These are phyloP conservation scores for Morbakka virulenta DNA, from an alignment of 30 jellyfish, hydroid and myxozoan species.

Conservation along the genomic window DNA sequence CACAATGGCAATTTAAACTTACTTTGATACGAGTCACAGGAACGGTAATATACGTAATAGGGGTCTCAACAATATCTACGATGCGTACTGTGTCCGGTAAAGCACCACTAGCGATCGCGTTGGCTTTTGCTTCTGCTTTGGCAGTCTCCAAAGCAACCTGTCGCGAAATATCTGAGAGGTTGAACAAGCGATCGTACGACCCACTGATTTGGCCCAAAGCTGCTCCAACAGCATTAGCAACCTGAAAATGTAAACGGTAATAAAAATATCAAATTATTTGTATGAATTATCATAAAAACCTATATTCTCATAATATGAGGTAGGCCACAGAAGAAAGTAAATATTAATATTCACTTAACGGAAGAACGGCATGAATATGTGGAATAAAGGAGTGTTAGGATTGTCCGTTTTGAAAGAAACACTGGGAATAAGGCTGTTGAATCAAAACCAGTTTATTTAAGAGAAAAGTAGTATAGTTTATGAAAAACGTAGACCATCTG, in stretches of 20 bases:
- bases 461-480: too few relatives aligned
- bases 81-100: constrained; percentile 20
- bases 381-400: too few relatives aligned
- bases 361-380: too few relatives aligned
- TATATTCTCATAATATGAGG: too few relatives aligned
- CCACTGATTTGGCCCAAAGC: constrained; percentile 73
- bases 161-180: constrained; percentile 8
- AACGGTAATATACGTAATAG: constrained; percentile 38
- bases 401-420: too few relatives aligned
- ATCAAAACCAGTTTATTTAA: too few relatives aligned
- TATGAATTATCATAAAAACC: too few relatives aligned
- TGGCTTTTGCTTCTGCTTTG: constrained; percentile 26
- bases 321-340: too few relatives aligned
- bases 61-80: constrained; percentile 16
- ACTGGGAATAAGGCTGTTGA: too few relatives aligned
- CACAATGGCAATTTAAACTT: too few relatives aligned
- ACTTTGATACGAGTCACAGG: constrained; percentile 32
- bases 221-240: constrained; percentile 87
- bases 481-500: too few relatives aligned
- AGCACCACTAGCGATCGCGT: constrained; percentile 54
- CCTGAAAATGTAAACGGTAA: constrained; percentile 18
- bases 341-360: too few relatives aligned
- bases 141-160: constrained; percentile 20
- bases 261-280: background rate
- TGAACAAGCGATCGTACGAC: constrained; percentile 39